Evolutionary conservation across 2,797 vertebrate genomes (phyloP).

Genomic region (Sus cebifrons): DNA sequence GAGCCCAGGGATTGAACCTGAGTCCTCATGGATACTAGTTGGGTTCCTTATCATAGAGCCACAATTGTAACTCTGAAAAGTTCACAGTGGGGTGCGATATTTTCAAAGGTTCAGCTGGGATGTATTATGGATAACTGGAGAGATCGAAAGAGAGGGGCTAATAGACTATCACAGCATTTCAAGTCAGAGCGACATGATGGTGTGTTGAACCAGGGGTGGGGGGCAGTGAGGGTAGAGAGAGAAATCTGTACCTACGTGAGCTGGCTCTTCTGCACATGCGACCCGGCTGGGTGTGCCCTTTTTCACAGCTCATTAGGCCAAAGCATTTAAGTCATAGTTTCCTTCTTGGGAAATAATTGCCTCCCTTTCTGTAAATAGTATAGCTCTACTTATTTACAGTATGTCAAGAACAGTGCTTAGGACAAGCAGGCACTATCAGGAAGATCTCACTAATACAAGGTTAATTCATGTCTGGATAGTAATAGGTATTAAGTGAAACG

Average conservation of each 20-base stretch:
- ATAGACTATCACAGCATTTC: neutral
- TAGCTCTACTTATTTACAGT: neutral
- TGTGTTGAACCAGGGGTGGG: too few relatives aligned
- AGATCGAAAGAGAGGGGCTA: neutral
- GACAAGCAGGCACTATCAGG: neutral
- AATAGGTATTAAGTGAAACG: neutral
- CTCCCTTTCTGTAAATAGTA: neutral
- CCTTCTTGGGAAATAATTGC: neutral
- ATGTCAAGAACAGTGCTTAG: neutral
- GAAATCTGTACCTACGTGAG: rapidly evolving
- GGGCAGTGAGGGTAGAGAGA: neutral
- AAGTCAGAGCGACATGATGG: neutral
- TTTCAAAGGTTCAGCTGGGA: neutral
- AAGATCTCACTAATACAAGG: neutral
- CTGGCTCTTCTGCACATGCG: neutral
- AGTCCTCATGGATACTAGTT: too few relatives aligned
- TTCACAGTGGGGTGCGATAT: neutral
- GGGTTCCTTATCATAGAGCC: too few relatives aligned
- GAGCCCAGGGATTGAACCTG: too few relatives aligned
- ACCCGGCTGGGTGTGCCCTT: neutral
- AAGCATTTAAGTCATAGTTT: neutral
- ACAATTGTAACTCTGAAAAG: too few relatives aligned
- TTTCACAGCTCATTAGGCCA: neutral
- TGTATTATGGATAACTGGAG: neutral
- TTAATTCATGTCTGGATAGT: neutral